phyloP scores from a whole-genome alignment of 2,888 invertebrate genomes.

The Pristionchus mayeri region DNA sequence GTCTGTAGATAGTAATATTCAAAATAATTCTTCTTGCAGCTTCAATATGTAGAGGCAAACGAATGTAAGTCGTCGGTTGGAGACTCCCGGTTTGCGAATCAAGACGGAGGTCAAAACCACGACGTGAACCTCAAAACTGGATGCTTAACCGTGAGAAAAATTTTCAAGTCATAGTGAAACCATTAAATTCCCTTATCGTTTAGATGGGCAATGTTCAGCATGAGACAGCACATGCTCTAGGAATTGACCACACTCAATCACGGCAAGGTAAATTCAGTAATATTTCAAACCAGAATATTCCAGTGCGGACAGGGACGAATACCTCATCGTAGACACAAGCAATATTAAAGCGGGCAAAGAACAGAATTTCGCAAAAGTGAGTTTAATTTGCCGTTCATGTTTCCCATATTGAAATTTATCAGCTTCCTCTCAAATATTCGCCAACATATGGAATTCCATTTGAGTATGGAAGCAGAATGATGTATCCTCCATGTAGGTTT shows the following conservation, averaged over 20 bases:
- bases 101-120: not conserved
- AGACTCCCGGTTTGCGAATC: not conserved
- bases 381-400: not conserved
- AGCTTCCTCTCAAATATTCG: not conserved
- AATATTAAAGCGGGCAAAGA: not conserved
- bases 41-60: not conserved
- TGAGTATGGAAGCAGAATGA: not conserved
- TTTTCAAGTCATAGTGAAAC: not conserved
- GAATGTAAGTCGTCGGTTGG: not conserved
- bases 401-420: no score
- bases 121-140: not conserved
- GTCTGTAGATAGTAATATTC: no score
- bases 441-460: not conserved
- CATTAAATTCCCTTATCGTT: not conserved
- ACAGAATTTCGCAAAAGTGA: not conserved
- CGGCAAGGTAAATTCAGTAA: not conserved
- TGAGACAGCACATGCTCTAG: not conserved
- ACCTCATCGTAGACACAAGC: not conserved
- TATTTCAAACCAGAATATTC: not conserved
- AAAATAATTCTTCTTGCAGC: not conserved
- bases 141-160: not conserved
- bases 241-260: not conserved
- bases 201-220: not conserved
- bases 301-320: not conserved
- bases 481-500: not conserved